Conservation (phyloP, 1,140 invertebrate species). For the Pseudobourletiella spinata region DNA sequence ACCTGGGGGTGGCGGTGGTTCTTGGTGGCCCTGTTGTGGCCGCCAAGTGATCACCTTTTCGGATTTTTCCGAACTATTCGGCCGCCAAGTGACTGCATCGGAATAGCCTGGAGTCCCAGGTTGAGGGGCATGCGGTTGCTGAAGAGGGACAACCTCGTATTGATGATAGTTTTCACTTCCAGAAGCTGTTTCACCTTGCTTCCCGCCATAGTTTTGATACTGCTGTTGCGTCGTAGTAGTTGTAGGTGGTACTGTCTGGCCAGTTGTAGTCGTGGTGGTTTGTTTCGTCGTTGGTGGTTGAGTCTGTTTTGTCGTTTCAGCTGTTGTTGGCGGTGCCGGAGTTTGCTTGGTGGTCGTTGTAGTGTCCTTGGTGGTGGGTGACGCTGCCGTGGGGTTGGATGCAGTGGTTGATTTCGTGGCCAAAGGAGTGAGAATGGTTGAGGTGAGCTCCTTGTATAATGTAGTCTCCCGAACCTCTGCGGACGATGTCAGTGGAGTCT, state of each 20-base stretch:
- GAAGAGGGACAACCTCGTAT: no score
- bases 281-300: neutral
- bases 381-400: neutral
- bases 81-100: neutral
- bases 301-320: neutral
- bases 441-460: neutral
- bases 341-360: slow-evolving; percentile 2
- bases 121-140: neutral
- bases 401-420: neutral
- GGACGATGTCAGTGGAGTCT: no score
- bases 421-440: neutral
- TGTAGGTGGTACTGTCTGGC: neutral
- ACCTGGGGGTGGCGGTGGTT: no score
- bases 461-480: no score
- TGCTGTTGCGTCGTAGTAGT: no score
- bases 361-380: neutral
- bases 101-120: neutral
- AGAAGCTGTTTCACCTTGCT: no score
- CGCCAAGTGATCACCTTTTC: slow-evolving; percentile 28
- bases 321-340: neutral
- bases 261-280: neutral
- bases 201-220: no score
- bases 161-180: no score
- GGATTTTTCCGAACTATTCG: neutral
- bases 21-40: slow-evolving; percentile 4